Conservation (phyloP, 1,140 invertebrate species). For the Pinna nobilis region DNA sequence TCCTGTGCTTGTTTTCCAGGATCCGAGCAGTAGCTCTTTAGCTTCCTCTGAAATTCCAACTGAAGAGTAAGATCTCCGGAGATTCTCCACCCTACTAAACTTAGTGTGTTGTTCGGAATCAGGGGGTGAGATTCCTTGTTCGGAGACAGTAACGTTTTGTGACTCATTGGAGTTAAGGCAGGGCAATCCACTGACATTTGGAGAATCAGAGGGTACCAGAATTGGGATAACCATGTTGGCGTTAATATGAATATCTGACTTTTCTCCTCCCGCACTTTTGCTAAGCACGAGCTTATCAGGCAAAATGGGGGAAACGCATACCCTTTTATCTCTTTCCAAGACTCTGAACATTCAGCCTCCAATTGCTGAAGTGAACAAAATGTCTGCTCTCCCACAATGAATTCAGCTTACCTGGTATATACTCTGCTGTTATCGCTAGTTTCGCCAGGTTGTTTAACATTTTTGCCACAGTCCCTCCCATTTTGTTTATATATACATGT, state of each 20-base stretch:
- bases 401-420: background rate
- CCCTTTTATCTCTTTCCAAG: background rate
- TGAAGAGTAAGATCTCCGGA: background rate
- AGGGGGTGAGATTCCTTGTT: background rate
- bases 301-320: conserved; percentile 24
- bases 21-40: conserved; percentile 16
- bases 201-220: conserved; percentile 7
- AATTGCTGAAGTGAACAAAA: background rate
- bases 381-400: conserved; percentile 19
- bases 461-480: background rate
- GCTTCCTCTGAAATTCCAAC: background rate
- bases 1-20: conserved; percentile 11
- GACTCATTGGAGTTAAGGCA: conserved; percentile 1
- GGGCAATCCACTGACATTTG: conserved; percentile 12
- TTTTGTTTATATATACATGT: background rate
- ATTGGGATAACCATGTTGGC: background rate
- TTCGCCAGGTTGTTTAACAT: background rate
- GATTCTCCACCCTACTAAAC: conserved; percentile 9
- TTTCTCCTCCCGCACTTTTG: conserved; percentile 6
- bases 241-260: background rate
- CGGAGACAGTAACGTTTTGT: background rate
- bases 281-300: background rate
- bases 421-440: background rate
- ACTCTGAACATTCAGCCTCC: background rate
- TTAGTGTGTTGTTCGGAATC: background rate